Conservation (phyloP, 2,797 vertebrate species). For the Podarcis siculus region DNA sequence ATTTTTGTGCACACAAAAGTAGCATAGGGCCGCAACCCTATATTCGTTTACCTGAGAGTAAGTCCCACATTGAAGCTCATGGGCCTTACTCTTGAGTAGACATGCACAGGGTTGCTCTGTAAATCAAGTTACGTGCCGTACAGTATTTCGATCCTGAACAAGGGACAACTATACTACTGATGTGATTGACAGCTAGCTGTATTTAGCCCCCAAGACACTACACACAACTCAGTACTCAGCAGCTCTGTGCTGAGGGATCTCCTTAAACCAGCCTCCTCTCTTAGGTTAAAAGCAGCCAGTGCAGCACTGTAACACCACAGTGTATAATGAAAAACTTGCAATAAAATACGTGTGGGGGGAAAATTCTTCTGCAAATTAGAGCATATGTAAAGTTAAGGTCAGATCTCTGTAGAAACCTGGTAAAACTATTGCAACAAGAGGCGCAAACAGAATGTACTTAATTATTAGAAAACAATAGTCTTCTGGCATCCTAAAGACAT, state of each 20-base stretch:
- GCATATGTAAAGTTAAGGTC: background rate
- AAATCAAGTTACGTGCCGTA: background rate
- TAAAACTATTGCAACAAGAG: background rate
- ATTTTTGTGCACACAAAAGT: background rate
- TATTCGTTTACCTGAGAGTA: background rate
- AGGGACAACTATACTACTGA: background rate
- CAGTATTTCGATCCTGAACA: background rate
- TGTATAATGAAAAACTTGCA: background rate
- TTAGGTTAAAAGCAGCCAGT: background rate
- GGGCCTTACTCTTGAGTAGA: background rate
- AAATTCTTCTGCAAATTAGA: background rate
- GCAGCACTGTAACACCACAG: background rate
- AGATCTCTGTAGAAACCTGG: background rate
- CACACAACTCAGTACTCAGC: background rate
- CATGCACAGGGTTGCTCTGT: background rate
- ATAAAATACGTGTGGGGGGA: background rate
- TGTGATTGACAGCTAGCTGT: background rate
- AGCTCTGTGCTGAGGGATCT: background rate
- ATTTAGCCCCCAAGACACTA: background rate
- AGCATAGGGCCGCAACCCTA: too few species aligned
- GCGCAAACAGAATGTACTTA: background rate
- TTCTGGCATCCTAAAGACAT: too few species aligned
- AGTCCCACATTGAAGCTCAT: background rate
- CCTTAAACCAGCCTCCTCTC: background rate
- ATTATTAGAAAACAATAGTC: too few species aligned